A percentile compares a stretch with the other conserved stretches of the same genome.
Conservation (phyloP, 2,888 invertebrate genomes). For the Seira ritae region DNA sequence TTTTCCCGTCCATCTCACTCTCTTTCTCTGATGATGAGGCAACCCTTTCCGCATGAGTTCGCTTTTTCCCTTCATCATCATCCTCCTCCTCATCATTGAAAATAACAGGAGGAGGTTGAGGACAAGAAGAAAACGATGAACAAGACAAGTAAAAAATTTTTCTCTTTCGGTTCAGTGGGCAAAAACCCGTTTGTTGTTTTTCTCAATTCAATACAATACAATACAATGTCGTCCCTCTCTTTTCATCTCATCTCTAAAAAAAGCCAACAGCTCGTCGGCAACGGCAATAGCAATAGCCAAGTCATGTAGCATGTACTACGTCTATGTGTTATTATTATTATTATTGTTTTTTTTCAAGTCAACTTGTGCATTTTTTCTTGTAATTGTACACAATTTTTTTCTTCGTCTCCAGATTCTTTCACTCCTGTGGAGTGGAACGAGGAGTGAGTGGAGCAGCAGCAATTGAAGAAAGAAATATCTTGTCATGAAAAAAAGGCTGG, state of each 20-base stretch:
- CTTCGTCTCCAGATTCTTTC: neutral
- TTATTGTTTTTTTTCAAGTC: slow-evolving; percentile 1
- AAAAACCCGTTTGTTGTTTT: slow-evolving; percentile 54
- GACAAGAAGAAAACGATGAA: slow-evolving; percentile 32
- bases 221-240: slow-evolving; percentile 12
- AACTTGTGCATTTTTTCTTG: slow-evolving; percentile 33
- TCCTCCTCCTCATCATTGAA: too few species aligned
- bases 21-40: slow-evolving; percentile 46
- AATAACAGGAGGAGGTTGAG: slow-evolving; percentile 10
- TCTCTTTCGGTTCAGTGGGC: slow-evolving; percentile 49
- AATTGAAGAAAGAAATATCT: neutral
- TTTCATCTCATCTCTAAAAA: slow-evolving; percentile 18
- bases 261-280: too few species aligned
- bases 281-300: too few species aligned
- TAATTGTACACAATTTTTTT: slow-evolving; percentile 33
- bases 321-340: slow-evolving; percentile 12
- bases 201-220: neutral
- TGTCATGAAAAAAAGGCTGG: too few species aligned
- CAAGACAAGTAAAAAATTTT: slow-evolving; percentile 36
- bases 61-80: slow-evolving; percentile 40
- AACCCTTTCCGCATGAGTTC: slow-evolving; percentile 57
- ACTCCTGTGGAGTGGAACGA: neutral
- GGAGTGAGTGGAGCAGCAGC: neutral
- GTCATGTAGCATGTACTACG: too few species aligned
- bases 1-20: neutral